Percentiles rank a stretch among this genome's conserved stretches.
These are phyloP conservation scores for Vandiemenella viatica DNA, from an alignment of 2,888 invertebrate species.

Conservation along the genomic window DNA sequence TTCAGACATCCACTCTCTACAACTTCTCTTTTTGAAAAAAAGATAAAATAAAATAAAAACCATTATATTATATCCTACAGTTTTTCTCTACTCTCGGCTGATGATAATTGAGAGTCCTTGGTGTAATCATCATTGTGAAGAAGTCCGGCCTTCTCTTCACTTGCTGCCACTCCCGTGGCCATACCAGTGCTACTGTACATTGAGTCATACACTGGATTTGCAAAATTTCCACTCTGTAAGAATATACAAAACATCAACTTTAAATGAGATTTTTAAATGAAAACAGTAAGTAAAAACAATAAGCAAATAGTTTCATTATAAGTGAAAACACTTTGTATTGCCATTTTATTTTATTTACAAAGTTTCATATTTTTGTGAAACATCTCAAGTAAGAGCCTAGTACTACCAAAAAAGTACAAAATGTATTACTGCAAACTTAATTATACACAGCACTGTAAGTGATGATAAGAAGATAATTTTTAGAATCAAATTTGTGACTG, in stretches of 20 bases:
- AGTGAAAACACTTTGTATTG: not conserved
- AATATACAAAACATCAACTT: conserved; percentile 13
- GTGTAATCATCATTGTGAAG: conserved; percentile 20
- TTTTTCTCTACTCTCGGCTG: not conserved
- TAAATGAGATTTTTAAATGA: conserved; percentile 15
- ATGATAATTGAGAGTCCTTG: conserved; percentile 1
- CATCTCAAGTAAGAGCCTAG: too few relatives aligned
- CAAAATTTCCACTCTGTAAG: conserved; percentile 54
- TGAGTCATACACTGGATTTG: conserved; percentile 75
- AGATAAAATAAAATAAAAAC: too few relatives aligned
- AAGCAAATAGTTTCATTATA: not conserved
- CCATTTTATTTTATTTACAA: too few relatives aligned
- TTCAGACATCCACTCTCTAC: too few relatives aligned
- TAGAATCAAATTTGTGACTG: too few relatives aligned
- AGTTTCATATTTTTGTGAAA: too few relatives aligned
- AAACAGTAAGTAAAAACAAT: conserved; percentile 1
- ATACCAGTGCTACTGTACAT: conserved; percentile 38
- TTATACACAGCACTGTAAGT: too few relatives aligned
- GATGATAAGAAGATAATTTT: too few relatives aligned
- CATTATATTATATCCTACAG: conserved; percentile 4
- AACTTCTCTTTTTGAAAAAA: too few relatives aligned
- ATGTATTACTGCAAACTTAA: too few relatives aligned
- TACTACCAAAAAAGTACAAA: too few relatives aligned
- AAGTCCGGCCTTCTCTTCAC: conserved; percentile 29
- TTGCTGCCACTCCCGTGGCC: conserved; percentile 28